Conservation (phyloP, 2,113 vertebrate genomes). For the Tychaedon coryphoeus region DNA sequence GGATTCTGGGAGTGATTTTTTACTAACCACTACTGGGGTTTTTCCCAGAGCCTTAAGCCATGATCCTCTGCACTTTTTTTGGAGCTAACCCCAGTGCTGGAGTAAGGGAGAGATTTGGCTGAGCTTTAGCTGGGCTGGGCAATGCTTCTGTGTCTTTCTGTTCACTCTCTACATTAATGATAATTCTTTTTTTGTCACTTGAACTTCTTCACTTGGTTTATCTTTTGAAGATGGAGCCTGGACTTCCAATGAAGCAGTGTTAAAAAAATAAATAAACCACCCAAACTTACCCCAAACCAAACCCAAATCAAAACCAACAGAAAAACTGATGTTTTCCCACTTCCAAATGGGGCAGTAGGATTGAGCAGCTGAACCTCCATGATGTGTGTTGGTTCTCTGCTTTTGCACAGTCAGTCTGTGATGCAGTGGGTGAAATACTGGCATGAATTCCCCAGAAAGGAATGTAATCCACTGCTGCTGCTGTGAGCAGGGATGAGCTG, state of each 20-base stretch:
- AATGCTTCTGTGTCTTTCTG: not conserved
- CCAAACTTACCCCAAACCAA: not conserved
- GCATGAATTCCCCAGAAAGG: not conserved
- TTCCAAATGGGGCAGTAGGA: not conserved
- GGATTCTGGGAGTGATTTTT: no score
- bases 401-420: not conserved
- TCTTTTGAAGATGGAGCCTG: not conserved
- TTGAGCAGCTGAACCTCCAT: rapidly evolving
- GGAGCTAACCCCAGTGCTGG: no score
- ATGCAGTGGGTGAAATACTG: not conserved
- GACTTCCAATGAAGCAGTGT: not conserved
- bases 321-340: not conserved
- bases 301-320: not conserved
- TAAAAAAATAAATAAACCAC: not conserved
- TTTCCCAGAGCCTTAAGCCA: no score
- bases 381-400: not conserved
- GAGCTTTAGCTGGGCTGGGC: not conserved
- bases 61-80: no score
- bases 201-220: not conserved
- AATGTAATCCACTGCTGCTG: rapidly evolving
- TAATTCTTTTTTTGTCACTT: not conserved
- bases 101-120: not conserved
- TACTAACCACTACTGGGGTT: no score
- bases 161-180: rapidly evolving
- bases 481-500: not conserved